Evolutionary conservation across 1,140 invertebrate species (phyloP).

Genomic region (Leptinotarsa undecemlineata): DNA sequence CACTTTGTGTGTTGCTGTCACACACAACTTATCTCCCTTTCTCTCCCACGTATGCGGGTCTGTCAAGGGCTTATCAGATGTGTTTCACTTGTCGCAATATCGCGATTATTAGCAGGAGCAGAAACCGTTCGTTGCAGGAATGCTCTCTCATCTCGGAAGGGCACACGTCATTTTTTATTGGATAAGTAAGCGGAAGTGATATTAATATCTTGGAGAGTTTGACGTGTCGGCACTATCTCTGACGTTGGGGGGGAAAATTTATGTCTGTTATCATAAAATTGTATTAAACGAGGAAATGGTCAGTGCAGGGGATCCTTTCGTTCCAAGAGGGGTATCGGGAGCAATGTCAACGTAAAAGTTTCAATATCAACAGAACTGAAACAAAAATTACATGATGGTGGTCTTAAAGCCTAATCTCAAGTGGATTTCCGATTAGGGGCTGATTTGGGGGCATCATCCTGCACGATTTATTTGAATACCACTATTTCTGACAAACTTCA

Average conservation of each 20-base stretch:
- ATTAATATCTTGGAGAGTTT: conserved; percentile 20
- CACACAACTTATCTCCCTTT: not conserved
- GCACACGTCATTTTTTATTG: conserved; percentile 23
- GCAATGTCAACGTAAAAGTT: too few relatives aligned
- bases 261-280: conserved; percentile 16
- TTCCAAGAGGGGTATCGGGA: too few relatives aligned
- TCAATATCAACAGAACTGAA: too few relatives aligned
- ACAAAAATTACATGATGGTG: too few relatives aligned
- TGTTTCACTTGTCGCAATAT: conserved; percentile 39
- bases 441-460: too few relatives aligned
- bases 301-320: not conserved
- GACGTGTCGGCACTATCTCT: conserved; percentile 15
- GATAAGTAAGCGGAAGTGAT: conserved; percentile 19
- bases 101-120: conserved; percentile 30
- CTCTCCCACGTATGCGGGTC: conserved; percentile 16
- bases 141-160: not conserved
- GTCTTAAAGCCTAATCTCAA: too few relatives aligned
- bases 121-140: conserved; percentile 1
- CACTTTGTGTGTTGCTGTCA: conserved; percentile 10
- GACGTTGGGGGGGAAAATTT: not conserved
- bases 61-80: conserved; percentile 33
- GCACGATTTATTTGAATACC: too few relatives aligned
- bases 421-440: too few relatives aligned
- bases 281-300: conserved; percentile 10
- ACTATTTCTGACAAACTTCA: too few relatives aligned